A percentile compares a stretch with the other conserved stretches of the same genome.
These are phyloP conservation scores for Cryptomyrus ogoouensis DNA, from an alignment of 2,113 vertebrate species.

Conservation along the genomic window DNA sequence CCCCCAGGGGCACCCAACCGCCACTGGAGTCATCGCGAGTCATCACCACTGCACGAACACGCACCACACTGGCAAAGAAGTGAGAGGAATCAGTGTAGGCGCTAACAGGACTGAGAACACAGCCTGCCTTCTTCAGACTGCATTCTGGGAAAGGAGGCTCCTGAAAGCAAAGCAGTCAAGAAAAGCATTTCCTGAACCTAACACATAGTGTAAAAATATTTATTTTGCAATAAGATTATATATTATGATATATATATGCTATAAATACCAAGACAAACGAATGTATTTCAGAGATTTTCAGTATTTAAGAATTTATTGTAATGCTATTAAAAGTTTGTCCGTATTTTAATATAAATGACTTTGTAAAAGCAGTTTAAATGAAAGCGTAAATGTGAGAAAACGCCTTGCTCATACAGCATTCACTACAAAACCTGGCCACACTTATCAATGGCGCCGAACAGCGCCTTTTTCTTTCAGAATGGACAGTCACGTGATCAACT, in stretches of 20 bases:
- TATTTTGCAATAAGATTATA: background rate
- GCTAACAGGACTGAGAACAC: conserved; percentile 20
- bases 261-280: background rate
- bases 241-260: too few relatives aligned
- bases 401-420: background rate
- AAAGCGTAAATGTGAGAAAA: background rate
- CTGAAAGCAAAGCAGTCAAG: background rate
- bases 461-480: conserved; percentile 32
- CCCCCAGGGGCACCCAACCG: conserved; percentile 85
- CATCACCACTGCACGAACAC: conserved; percentile 90
- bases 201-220: background rate
- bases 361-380: background rate
- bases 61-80: conserved; percentile 60
- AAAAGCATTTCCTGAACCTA: background rate
- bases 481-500: conserved; percentile 40
- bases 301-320: background rate
- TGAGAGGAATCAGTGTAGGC: conserved; percentile 35
- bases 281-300: background rate
- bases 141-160: background rate
- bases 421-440: conserved; percentile 13
- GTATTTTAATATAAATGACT: background rate
- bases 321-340: background rate
- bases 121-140: background rate
- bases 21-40: conserved; percentile 89
- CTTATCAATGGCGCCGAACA: conserved; percentile 36